Conservation (phyloP, 2,113 vertebrate species). For the Mustela nigripes region DNA sequence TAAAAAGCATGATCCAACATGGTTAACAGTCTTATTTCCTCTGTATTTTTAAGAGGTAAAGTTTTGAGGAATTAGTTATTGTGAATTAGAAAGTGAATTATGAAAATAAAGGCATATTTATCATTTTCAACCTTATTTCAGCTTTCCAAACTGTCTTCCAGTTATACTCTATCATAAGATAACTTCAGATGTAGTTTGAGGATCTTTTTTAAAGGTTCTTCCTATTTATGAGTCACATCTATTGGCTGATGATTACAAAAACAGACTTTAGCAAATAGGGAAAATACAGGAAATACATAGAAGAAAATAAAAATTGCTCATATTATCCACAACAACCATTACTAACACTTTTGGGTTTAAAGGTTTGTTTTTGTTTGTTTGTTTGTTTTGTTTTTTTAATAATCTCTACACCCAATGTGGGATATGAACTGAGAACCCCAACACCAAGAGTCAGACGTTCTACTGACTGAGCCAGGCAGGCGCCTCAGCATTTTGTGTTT, state of each 20-base stretch:
- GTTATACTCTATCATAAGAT: not conserved
- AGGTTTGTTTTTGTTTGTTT: not conserved
- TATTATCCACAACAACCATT: not conserved
- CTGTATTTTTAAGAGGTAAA: conserved; percentile 34
- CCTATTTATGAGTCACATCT: conserved; percentile 44
- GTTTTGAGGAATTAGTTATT: conserved; percentile 37
- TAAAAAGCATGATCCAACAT: not conserved
- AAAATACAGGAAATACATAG: conserved; percentile 42
- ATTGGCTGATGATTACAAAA: not conserved
- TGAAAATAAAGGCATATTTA: conserved; percentile 24
- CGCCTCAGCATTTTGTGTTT: not conserved
- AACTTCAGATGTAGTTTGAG: conserved; percentile 11
- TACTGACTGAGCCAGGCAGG: not conserved
- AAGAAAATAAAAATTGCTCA: conserved; percentile 49
- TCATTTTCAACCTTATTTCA: not conserved
- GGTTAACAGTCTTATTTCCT: conserved; percentile 9
- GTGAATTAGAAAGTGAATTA: conserved; percentile 4
- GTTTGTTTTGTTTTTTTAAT: not conserved
- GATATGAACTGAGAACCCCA: not conserved
- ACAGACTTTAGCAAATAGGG: not conserved
- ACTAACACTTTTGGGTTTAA: not conserved
- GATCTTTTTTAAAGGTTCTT: conserved; percentile 45
- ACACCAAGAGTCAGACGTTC: not conserved
- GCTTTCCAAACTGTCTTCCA: conserved; percentile 56
- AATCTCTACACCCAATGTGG: not conserved